Percentiles rank a stretch among this genome's conserved stretches.
Conservation (phyloP, 2,113 vertebrate species). For the Xiphophorus hellerii region DNA sequence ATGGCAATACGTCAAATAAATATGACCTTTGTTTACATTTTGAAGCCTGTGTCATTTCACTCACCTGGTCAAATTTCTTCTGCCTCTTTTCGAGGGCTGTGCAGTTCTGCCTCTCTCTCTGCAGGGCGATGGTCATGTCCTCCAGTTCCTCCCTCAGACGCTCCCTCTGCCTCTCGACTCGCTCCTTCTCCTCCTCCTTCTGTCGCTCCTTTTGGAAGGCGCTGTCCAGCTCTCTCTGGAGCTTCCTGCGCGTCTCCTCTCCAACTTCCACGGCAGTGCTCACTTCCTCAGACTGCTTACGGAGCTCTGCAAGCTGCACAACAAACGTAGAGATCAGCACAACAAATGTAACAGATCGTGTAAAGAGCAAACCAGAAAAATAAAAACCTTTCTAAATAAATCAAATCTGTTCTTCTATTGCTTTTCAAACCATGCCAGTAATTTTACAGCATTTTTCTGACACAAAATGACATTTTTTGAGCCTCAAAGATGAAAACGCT, state of each 20-base stretch:
- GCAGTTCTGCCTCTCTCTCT: constrained; percentile 89
- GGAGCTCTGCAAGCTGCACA: constrained; percentile 83
- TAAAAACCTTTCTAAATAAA: background rate
- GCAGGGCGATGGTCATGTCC: constrained; percentile 86
- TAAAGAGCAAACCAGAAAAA: background rate
- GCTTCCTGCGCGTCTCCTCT: constrained; percentile 85
- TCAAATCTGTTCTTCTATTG: background rate
- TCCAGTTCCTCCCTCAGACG: constrained; percentile 90
- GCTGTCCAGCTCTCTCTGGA: constrained; percentile 85
- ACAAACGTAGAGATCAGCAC: background rate
- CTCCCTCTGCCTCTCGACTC: constrained; percentile 84
- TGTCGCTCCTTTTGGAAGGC: constrained; percentile 82
- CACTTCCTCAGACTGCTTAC: constrained; percentile 87
- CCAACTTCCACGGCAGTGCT: constrained; percentile 80
- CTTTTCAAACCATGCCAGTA: background rate
- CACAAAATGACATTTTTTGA: too few species aligned
- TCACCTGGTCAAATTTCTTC: constrained; percentile 94
- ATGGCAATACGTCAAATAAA: background rate
- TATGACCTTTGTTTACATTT: background rate
- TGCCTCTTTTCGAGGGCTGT: constrained; percentile 88
- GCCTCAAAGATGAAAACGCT: too few species aligned
- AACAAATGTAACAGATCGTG: background rate
- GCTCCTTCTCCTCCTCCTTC: constrained; percentile 84
- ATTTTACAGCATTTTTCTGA: too few species aligned
- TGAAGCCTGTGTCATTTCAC: background rate